These are phyloP conservation scores for Diarsia dahlii DNA, from an alignment of 2,888 invertebrate species.

Conservation along the genomic window DNA sequence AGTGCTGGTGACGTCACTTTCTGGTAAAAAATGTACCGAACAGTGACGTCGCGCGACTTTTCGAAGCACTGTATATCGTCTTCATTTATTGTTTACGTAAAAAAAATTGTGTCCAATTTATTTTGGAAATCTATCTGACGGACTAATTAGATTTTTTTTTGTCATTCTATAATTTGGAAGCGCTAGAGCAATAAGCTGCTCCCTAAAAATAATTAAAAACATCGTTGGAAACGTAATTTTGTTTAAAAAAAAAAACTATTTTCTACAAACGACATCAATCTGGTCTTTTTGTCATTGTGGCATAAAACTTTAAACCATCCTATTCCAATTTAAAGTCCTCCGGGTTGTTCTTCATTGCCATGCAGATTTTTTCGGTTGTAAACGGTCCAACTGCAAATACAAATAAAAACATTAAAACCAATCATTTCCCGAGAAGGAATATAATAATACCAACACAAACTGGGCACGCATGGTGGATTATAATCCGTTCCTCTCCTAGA, in stretches of 20 bases:
- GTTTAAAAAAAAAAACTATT: neutral
- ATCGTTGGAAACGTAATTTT: neutral
- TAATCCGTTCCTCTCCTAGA: too few species aligned
- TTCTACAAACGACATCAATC: neutral
- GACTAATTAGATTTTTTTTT: too few species aligned
- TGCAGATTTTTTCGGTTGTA: constrained; percentile 68
- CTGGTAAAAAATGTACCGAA: too few species aligned
- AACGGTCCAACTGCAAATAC: constrained; percentile 73
- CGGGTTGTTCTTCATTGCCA: constrained; percentile 47
- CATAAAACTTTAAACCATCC: neutral
- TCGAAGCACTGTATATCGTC: too few species aligned
- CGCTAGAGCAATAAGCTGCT: neutral
- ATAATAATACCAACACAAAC: neutral
- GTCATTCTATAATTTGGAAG: neutral
- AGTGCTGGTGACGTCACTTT: too few species aligned
- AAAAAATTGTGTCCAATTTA: too few species aligned
- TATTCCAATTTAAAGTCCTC: constrained; percentile 46
- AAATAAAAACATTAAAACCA: neutral
- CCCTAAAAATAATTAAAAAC: neutral
- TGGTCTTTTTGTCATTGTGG: neutral
- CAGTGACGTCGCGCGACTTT: too few species aligned
- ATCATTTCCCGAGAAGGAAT: too few species aligned
- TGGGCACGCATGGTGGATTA: too few species aligned
- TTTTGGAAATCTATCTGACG: too few species aligned
- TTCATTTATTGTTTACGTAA: too few species aligned